Evolutionary conservation across 2,888 invertebrate species (phyloP).

Genomic region (Oscheius myriophilus): DNA sequence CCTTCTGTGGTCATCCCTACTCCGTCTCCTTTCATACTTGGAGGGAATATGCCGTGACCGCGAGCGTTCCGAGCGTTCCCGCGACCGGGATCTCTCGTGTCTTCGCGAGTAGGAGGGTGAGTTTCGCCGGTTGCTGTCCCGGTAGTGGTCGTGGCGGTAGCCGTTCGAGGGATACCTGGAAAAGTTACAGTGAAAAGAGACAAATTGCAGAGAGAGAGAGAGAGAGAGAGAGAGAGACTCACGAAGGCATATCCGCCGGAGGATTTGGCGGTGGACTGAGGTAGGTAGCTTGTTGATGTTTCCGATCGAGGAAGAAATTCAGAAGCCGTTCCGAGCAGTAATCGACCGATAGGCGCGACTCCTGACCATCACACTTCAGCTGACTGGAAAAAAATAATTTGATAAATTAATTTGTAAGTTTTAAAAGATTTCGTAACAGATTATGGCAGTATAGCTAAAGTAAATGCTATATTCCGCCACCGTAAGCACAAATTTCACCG

Average conservation of each 20-base stretch:
- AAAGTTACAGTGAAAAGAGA: too few relatives aligned
- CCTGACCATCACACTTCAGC: slow-evolving; percentile 29
- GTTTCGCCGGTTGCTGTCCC: background rate
- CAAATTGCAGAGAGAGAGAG: background rate
- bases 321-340: slow-evolving; percentile 33
- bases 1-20: background rate
- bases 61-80: slow-evolving; percentile 4
- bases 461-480: too few relatives aligned
- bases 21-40: background rate
- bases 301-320: slow-evolving; percentile 18
- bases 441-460: too few relatives aligned
- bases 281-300: background rate
- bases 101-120: background rate
- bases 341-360: slow-evolving; percentile 29
- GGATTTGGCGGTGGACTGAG: slow-evolving; percentile 29
- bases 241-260: slow-evolving; percentile 27
- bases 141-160: slow-evolving; percentile 10
- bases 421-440: too few relatives aligned
- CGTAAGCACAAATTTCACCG: too few relatives aligned
- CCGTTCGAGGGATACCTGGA: too few relatives aligned
- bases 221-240: slow-evolving; percentile 2
- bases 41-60: background rate
- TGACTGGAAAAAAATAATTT: slow-evolving; percentile 27
- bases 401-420: background rate
- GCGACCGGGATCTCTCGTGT: slow-evolving; percentile 8